Conservation (phyloP, 2,797 vertebrate species). For the Todus mexicanus region DNA sequence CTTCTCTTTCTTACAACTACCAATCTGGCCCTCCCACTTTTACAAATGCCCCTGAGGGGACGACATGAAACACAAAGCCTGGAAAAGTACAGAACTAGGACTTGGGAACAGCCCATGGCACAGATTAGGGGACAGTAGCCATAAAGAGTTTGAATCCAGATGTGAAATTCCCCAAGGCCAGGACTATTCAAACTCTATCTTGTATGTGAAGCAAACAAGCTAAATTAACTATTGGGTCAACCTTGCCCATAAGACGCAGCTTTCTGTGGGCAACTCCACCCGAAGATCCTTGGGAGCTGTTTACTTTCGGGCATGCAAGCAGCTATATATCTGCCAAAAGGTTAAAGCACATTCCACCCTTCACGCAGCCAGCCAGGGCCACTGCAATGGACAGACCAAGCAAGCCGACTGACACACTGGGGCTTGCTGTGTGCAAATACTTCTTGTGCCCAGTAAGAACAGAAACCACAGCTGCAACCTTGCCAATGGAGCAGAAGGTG, state of each 20-base stretch:
- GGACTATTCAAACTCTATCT: conserved; percentile 44
- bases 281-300: background rate
- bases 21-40: conserved; percentile 50
- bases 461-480: conserved; percentile 13
- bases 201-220: background rate
- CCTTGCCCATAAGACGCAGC: conserved; percentile 1
- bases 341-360: background rate
- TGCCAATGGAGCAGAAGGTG: conserved; percentile 16
- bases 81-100: conserved; percentile 52
- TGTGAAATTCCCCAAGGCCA: conserved; percentile 42
- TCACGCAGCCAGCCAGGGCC: background rate
- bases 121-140: conserved; percentile 61
- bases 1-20: conserved; percentile 44
- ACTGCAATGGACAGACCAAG: background rate
- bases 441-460: background rate
- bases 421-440: background rate
- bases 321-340: background rate
- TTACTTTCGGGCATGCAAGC: background rate
- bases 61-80: conserved; percentile 59
- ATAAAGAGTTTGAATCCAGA: conserved; percentile 61
- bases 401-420: background rate
- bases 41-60: conserved; percentile 39
- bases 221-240: conserved; percentile 45
- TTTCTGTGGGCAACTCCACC: background rate
- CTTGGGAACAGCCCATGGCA: conserved; percentile 53